These are phyloP conservation scores for Thera obeliscata DNA, from an alignment of 2,888 invertebrate species.

Conservation along the genomic window DNA sequence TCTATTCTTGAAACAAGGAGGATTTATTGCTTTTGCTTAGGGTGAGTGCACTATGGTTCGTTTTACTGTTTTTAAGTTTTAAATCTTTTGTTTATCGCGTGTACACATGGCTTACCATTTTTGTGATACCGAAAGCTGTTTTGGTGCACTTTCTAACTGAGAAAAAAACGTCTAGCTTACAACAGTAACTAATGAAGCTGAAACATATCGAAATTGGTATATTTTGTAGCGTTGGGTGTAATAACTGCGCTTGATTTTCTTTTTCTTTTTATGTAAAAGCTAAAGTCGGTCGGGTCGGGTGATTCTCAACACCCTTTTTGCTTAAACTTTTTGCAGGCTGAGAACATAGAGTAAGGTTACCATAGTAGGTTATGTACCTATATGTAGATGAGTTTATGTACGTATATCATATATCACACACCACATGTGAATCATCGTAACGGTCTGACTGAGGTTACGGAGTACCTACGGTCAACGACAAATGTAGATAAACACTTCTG, in stretches of 20 bases:
- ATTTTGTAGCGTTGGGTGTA: neutral
- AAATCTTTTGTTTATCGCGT: constrained; percentile 26
- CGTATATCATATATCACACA: constrained; percentile 15
- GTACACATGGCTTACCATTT: constrained; percentile 24
- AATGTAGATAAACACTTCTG: too few relatives aligned
- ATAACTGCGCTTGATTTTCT: neutral
- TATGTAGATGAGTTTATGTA: neutral
- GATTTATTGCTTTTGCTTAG: constrained; percentile 33
- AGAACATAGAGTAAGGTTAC: neutral
- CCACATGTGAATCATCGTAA: constrained; percentile 24
- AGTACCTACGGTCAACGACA: neutral
- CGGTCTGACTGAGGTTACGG: constrained; percentile 13
- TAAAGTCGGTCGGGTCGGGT: neutral
- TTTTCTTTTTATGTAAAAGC: neutral
- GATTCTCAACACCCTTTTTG: too few relatives aligned
- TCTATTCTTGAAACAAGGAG: constrained; percentile 29
- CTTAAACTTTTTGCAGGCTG: too few relatives aligned
- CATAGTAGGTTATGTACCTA: neutral
- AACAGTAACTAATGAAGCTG: neutral
- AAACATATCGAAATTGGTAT: neutral
- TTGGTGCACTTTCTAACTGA: constrained; percentile 11
- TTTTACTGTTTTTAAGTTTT: constrained; percentile 20
- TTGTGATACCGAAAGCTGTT: constrained; percentile 9
- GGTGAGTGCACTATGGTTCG: constrained; percentile 32
- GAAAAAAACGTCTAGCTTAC: neutral